Base-by-base conservation (phyloP, 2,888 invertebrate species). In the Zonitis immaculata region DNA sequence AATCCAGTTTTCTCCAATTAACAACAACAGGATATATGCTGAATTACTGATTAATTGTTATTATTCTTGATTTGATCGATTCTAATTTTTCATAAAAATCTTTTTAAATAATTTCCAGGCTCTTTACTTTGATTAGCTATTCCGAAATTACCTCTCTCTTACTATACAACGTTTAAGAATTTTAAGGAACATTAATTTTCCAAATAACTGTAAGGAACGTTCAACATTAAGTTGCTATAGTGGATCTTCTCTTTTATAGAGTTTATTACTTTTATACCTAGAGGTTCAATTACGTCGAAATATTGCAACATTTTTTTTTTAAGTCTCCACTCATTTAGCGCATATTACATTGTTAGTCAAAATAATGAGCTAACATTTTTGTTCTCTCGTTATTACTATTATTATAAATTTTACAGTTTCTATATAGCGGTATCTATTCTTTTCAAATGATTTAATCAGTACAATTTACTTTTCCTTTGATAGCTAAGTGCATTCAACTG, bases 271-370 rank as follows among this genome's bases (percentile, higher is more conserved):
- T 54, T 56, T 56, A n/a, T n/a, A 56, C 56, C 52, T 56, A 52
- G 46, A 52, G 56, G 49, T 52, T 52, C 52, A 56, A 56, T 56
- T 56, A 56, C 52, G 47, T 52, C 52, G 56, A 56, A 56, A 56
- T 49, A 56, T 45, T 49, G 56, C 56, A 42, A 49, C 52, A 56
- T 56, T 56, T 56, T 56, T 56, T 44, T 22, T 22, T n/a, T n/a
- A 52, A 42, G 39, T 39, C 47, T 47, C 47, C 52, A 42, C 56
- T 56, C 52, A 52, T 56, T 56, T 52, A 28, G 52, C 47, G 56
- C 56, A 52, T 52, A 56, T 52, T 52, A 52, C 56, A 47, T 44
- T 49, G 52, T 56, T 52, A 56, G 47, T 52, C 56, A 56, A 52
- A 52, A 52, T 56, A 56, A 56, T 56, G 56, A 52, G 3, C 28